Evolutionary conservation across 2,888 invertebrate species (phyloP).

Genomic region (Neoitamus cyanurus): DNA sequence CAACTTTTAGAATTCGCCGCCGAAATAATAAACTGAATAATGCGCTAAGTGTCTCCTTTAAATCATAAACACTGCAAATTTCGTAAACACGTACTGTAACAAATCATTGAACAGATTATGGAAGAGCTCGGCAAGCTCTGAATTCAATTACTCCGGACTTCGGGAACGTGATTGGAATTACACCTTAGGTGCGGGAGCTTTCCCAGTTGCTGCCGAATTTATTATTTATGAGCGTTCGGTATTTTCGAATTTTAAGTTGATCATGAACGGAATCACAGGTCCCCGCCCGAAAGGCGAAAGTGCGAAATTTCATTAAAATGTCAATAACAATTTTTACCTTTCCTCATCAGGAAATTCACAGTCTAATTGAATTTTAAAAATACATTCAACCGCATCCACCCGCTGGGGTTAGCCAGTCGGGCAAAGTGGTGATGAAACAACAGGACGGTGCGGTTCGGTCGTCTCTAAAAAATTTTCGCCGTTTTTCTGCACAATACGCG

Average conservation of each 20-base stretch:
- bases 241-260: constrained; percentile 32
- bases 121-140: constrained; percentile 11
- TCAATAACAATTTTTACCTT: constrained; percentile 20
- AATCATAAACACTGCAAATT: constrained; percentile 33
- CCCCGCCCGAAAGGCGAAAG: background rate
- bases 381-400: background rate
- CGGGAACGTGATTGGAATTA: constrained; percentile 32
- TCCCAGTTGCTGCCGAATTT: constrained; percentile 17
- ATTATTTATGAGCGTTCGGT: constrained; percentile 23
- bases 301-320: constrained; percentile 30
- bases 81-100: constrained; percentile 31
- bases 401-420: background rate
- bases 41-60: background rate
- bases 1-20: background rate
- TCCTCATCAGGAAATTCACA: constrained; percentile 14
- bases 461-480: background rate
- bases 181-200: background rate
- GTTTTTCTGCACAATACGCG: background rate
- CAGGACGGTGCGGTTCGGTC: background rate
- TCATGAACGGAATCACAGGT: constrained; percentile 13
- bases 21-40: background rate
- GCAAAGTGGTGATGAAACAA: background rate
- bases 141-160: constrained; percentile 18
- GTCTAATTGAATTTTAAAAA: constrained; percentile 33
- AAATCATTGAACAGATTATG: constrained; percentile 30